Evolutionary conservation across 2,888 invertebrate species (phyloP).

Genomic region (Mechanitis mazaeus): DNA sequence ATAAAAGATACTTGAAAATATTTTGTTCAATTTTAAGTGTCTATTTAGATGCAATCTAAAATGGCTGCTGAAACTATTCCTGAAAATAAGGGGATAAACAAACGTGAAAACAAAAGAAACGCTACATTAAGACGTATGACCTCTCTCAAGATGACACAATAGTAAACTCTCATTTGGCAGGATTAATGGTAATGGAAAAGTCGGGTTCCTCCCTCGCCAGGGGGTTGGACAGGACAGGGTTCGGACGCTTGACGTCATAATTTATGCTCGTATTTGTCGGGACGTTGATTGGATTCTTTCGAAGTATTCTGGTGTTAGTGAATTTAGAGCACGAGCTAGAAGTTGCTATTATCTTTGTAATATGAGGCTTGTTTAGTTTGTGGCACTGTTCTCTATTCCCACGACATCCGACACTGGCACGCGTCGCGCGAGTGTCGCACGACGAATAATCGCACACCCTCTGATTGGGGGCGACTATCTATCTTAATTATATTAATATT

Average conservation of each 20-base stretch:
- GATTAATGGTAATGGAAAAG: conserved; percentile 59
- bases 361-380: background rate
- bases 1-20: too few relatives aligned
- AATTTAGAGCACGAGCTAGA: background rate
- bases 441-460: conserved; percentile 24
- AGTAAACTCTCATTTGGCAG: conserved; percentile 47
- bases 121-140: conserved; percentile 46
- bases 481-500: conserved; percentile 15
- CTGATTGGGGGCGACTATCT: conserved; percentile 7
- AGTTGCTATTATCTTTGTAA: background rate
- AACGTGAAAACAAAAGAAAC: conserved; percentile 36
- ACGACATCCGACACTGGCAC: conserved; percentile 37
- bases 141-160: conserved; percentile 44
- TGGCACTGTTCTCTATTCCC: conserved; percentile 28
- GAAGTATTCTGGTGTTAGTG: background rate
- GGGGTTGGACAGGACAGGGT: conserved; percentile 28
- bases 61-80: conserved; percentile 18
- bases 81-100: conserved; percentile 24
- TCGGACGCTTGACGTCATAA: conserved; percentile 30
- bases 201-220: conserved; percentile 39
- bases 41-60: conserved; percentile 12
- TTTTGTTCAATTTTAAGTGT: background rate
- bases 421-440: conserved; percentile 28
- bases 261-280: conserved; percentile 23
- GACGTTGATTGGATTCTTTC: conserved; percentile 20